Evolutionary conservation across 1,140 invertebrate species (phyloP).

Genomic region (Leptinotarsa texana): DNA sequence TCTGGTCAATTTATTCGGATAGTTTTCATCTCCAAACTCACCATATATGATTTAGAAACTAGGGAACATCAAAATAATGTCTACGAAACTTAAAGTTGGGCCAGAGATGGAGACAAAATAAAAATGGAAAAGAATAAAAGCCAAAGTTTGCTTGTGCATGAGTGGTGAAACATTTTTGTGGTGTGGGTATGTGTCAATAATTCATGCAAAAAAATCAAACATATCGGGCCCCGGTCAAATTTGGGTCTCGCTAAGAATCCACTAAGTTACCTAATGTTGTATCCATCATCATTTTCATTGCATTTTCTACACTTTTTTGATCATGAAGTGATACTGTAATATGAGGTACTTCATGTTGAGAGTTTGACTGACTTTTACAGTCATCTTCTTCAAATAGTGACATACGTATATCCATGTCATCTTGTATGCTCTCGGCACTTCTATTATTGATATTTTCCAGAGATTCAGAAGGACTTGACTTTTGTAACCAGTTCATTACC

Average conservation of each 20-base stretch:
- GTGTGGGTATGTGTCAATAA: slow-evolving; percentile 15
- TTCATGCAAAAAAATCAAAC: slow-evolving; percentile 49
- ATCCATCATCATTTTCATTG: not conserved
- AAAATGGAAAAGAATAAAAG: slow-evolving; percentile 41
- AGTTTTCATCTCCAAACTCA: slow-evolving; percentile 40
- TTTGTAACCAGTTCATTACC: slow-evolving; percentile 50
- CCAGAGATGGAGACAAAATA: slow-evolving; percentile 21
- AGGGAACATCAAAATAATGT: slow-evolving; percentile 33
- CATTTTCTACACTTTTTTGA: not conserved
- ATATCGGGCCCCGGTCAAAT: slow-evolving; percentile 49
- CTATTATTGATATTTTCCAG: slow-evolving; percentile 42
- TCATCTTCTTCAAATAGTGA: slow-evolving; percentile 38
- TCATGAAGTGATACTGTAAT: slow-evolving; percentile 21
- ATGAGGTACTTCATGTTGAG: slow-evolving; percentile 32
- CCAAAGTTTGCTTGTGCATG: slow-evolving; percentile 51
- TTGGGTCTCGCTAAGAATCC: slow-evolving; percentile 26
- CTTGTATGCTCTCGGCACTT: slow-evolving; percentile 34
- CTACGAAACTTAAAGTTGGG: slow-evolving; percentile 13
- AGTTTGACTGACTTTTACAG: not conserved
- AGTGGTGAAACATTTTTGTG: slow-evolving; percentile 13
- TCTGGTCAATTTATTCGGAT: slow-evolving; percentile 34
- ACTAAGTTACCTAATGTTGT: slow-evolving; percentile 4
- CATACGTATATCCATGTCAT: slow-evolving; percentile 33
- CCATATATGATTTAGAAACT: slow-evolving; percentile 29
- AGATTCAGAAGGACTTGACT: slow-evolving; percentile 45